Evolutionary conservation across 2,888 invertebrate species (phyloP), one percentile per base, ranked within the genome.

Genomic region (Caenorhabditis sp.): DNA sequence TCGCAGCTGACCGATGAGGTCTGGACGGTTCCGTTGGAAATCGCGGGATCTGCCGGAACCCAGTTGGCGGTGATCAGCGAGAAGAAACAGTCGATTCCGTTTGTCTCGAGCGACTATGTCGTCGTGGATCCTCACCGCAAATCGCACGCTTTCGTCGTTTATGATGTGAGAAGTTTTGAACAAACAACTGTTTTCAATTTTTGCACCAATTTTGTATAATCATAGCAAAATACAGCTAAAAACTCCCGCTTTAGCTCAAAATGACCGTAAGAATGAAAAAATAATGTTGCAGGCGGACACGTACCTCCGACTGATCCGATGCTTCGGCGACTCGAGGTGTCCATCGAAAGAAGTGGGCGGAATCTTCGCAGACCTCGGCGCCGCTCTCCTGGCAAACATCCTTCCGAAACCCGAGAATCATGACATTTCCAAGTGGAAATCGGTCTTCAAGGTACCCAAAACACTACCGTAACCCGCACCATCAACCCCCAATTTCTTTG

Each of bases 121-220:
- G 73, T 83, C 6, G 46, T 83, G 32, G 83, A 83, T 66, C 77
- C 83, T 9, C 39, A 48, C 1, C 32, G 83, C 24, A 83, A 80
- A 53, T 79, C 78, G 2, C 74, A 81, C 30, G 83, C 83, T 7
- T 76, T 83, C 26, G 71, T 83, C 4, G 78, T 79, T 11, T 83
- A 83, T 35, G 83, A 83, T 70, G n/a, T n/a, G n/a, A n/a, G n/a
- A n/a, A n/a, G n/a, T n/a, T n/a, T n/a, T n/a, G n/a, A n/a, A n/a
- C n/a, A n/a, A n/a, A n/a, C n/a, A n/a, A n/a, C n/a, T n/a, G n/a
- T n/a, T 56, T 72, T 15, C 53, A 82, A 80, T n/a, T n/a, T n/a
- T n/a, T n/a, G n/a, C n/a, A n/a, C n/a, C n/a, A n/a, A n/a, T n/a
- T n/a, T n/a, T n/a, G n/a, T n/a, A n/a, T n/a, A n/a, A n/a, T n/a